Base-by-base conservation (phyloP, 2,113 vertebrate species). In the Sinocyclocheilus anshuiensis region DNA sequence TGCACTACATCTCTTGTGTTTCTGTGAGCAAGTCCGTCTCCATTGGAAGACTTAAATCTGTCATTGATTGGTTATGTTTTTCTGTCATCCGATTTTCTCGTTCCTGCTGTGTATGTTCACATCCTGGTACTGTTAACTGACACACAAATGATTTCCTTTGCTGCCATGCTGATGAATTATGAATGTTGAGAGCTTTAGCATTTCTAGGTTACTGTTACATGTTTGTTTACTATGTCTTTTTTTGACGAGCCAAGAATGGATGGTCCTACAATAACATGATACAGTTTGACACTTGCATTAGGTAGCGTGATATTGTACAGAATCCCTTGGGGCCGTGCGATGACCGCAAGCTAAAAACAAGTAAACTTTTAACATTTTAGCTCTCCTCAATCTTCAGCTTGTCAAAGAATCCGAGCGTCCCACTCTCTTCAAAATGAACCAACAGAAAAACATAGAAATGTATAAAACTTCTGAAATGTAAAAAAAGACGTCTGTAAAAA, bases 381-480 rank as follows among this genome's bases (percentile, higher is more conserved):
- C 65, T 83, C 55, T 71, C 59, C 48, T 6, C 61, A 85, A 82
- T 77, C 48, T 26, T 59, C 75, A 77, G 76, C 39, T 33, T 7
- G 12, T 79, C 67, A 71, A 77, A 79, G 71, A 65, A 88, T 24
- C 77, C 67, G 0, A 39, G 53, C 67, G 4, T 59, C 48, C 59
- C 63, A 20, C n/a, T 26, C 53, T 26, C 48, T 79, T 78, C 75
- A 15, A 84, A 16, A 57, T 63, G 0, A 26, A 77, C 39, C 45
- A 80, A 88, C 84, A 72, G 55, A 63, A 87, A 72, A 88, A 88
- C 83, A 88, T 84, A 88, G 75, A 88, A 87, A 87, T 87, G 85
- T 86, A 88, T 80, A 87, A 87, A 87, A 89, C 86, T 57, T 84
- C 48, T 81, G 65, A 87, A 84, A 89, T 87, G 88, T 87, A 87